Base-by-base conservation (phyloP, 2,888 invertebrate species). In the Eumerus sabulonum region DNA sequence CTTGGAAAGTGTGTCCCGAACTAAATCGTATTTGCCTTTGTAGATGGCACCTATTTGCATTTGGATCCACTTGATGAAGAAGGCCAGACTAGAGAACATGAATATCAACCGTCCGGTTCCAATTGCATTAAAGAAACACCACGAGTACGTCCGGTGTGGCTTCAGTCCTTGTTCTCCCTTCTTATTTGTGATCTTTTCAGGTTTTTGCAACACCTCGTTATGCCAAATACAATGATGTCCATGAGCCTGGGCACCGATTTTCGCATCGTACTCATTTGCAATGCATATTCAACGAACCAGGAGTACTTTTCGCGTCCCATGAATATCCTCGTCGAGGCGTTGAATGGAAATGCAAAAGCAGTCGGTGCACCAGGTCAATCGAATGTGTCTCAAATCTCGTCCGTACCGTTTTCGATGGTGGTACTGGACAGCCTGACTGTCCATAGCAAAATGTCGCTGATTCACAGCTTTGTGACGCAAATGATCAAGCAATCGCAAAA, bases 51-150 rank as follows among this genome's bases (percentile, higher is more conserved):
- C 96, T 81, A 96, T 97, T 11, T 98, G 97, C 85, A 98, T 98
- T 86, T 98, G 98, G 98, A 96, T 98, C 87, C 98, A 98, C 89
- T 91, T 98, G 74, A 91, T 97, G 84, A 97, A 96, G 87, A 98
- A 98, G 90, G 98, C 98, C 0, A 95, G 96, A 86, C 91, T 93
- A 1, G 97, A 97, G 86, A 94, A 94, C 85, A 92, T 93, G 81
- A 94, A 93, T 82, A 93, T 96, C 85, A 92, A 92, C 76, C 89
- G 93, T 54, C 93, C 94, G 0, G 92, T 97, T 86, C 96, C 97
- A 0, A 92, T 92, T 82, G 94, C 95, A 47, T 90, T 97, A 9
- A 94, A 94, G 89, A 92, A 92, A 71, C 96, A 96, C 86, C 93
- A 95, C 85, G 96, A 96, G 93, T 95, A 90, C 17, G 84, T 73